Conservation (phyloP, 2,113 vertebrate species). For the Mesitornis unicolor region DNA sequence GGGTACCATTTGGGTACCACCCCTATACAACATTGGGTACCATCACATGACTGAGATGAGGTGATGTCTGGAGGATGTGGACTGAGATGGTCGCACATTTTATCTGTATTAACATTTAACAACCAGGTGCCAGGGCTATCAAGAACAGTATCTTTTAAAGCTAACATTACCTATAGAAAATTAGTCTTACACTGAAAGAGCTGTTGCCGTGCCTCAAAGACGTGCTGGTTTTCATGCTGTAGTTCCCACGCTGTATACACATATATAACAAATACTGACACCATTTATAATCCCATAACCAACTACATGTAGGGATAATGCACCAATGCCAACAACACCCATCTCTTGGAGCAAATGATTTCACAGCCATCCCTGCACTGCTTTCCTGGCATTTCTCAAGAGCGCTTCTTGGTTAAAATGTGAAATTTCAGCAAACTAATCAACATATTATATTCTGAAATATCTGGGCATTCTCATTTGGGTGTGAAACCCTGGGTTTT, state of each 20-base stretch:
- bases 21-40: rapidly evolving
- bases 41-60: rapidly evolving
- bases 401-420: background rate
- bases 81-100: background rate
- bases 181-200: rapidly evolving
- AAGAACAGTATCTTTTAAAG: background rate
- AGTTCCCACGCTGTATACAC: rapidly evolving
- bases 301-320: no score
- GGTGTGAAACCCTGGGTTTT: background rate
- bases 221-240: background rate
- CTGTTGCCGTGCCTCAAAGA: rapidly evolving
- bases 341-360: no score
- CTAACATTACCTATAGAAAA: no score
- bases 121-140: background rate
- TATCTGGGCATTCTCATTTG: background rate
- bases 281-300: rapidly evolving
- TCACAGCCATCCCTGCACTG: background rate
- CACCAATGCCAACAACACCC: no score
- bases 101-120: background rate
- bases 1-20: no score
- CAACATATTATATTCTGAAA: background rate
- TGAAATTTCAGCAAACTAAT: background rate
- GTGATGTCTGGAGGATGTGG: rapidly evolving
- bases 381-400: background rate
- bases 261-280: rapidly evolving